Evolutionary conservation across 2,113 vertebrate genomes (phyloP), one percentile per base, ranked within the genome.

Genomic region (Tetrax tetrax): DNA sequence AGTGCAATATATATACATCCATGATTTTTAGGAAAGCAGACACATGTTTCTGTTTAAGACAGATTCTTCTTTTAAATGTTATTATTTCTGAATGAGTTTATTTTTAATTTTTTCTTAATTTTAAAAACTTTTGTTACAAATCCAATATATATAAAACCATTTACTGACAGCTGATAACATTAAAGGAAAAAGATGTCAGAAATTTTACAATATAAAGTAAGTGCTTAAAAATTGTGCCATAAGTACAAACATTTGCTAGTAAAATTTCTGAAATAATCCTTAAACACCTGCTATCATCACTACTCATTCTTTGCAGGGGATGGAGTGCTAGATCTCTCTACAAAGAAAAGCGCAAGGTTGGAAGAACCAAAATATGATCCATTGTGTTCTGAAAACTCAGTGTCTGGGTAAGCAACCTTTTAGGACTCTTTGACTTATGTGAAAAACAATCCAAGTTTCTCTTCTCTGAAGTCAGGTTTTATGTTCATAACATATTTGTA

Each of bases 281-380:
- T 93, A 65, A 95, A 66, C 54, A 65, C 25, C 37, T 97, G 66
- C 96, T 97, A 51, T 96, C 95, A 87, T 88, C 17, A 33, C 87
- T 93, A 4, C 93, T 96, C 41, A 0, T 33, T 68, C 94, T 94
- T 97, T 98, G 89, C 96, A 98, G 98, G 98, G 98, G 99, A 99
- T 98, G 99, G 98, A 94, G 99, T 99, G 97, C 98, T 99, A 96
- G 99, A 99, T 98, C 99, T 99, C 97, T 99, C 99, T 97, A 98
- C 98, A 92, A 99, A 99, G 98, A 99, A 99, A 96, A 98, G 93
- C 97, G 97, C 97, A 96, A 98, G 95, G 97, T 98, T 98, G 96
- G 98, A 98, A 97, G 97, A 98, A 97, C 98, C 98, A 87, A 96
- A 98, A 97, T 98, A 98, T 87, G 97, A 98, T 97, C 97, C 97